Conservation (phyloP, 2,888 invertebrate species). For the Dermolepida albohirtum region DNA sequence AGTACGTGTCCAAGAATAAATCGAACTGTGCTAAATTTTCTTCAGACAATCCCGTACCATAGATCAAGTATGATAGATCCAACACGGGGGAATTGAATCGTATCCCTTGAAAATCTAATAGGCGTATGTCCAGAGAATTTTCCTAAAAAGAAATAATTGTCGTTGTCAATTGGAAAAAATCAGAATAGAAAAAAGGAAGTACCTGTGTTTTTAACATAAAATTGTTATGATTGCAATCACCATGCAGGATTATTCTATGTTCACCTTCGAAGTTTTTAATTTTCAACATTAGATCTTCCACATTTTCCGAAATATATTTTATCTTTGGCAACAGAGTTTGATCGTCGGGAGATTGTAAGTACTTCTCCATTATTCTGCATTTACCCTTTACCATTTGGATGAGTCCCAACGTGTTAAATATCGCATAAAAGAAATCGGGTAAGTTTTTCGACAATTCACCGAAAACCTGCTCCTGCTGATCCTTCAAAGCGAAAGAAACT, state of each 20-base stretch:
- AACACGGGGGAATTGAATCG: conserved; percentile 50
- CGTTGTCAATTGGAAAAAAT: not conserved
- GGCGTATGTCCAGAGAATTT: conserved; percentile 5
- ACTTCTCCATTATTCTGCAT: conserved; percentile 6
- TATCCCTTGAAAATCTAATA: conserved; percentile 46
- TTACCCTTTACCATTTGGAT: not conserved
- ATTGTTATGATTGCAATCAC: conserved; percentile 46
- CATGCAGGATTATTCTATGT: conserved; percentile 37
- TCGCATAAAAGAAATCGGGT: conserved; percentile 1
- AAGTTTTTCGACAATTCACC: conserved; percentile 36
- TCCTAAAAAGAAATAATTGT: not conserved
- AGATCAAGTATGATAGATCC: conserved; percentile 58
- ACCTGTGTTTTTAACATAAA: conserved; percentile 45
- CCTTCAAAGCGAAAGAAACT: conserved; percentile 53
- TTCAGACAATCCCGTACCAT: conserved; percentile 50
- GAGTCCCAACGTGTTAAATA: conserved; percentile 4
- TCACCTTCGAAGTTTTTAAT: conserved; percentile 21
- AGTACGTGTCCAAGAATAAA: conserved; percentile 53
- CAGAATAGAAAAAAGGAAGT: not conserved
- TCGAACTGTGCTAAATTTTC: conserved; percentile 53
- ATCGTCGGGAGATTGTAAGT: conserved; percentile 3
- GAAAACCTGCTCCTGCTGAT: conserved; percentile 52
- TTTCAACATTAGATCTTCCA: not conserved
- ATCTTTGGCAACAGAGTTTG: not conserved
- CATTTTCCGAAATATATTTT: conserved; percentile 4